Evolutionary conservation across 2,888 invertebrate species (phyloP), one percentile per base, ranked within the genome.

Genomic region (Himalopsyche japonica): DNA sequence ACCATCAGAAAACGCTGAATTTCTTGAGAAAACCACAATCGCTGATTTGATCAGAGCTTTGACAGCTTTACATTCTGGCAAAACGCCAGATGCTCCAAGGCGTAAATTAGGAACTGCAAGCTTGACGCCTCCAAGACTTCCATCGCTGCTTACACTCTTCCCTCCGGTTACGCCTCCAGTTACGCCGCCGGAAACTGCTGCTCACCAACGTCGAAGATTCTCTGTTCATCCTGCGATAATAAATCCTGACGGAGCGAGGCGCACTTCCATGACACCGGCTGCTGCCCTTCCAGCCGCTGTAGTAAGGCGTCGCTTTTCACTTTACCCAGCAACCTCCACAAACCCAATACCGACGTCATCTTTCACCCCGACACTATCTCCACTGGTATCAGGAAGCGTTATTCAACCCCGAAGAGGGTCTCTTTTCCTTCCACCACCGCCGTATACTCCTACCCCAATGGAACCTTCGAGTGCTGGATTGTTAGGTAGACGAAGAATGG

Each of bases 11-110:
- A 93, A 93, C 88, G 92, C 93, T 7, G 93, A 93, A 88, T 93
- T 96, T 15, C 91, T 97, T 82, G 97, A 97, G 89, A 95, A 96
- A 88, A 97, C 97, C 0, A 96, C 96, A 30, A 93, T 97, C 18
- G 97, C 96, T 0, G 97, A 97, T 90, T 93, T 97, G 82, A 93
- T 97, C 34, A 92, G 96, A 83, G 96, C 96, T 0, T 90, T 97
- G 79, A 95, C 96, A 78, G 93, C 94, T n/a, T 91, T 97, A 37
- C 94, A 94, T 87, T 90, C 92, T 0, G 90, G 91, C 79, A 92
- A 92, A 0, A 91, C 89, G 37, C 37, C 82, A 76, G 84, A 88
- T 7, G 88, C 87, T 27, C 91, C 91, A 0, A 91, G 92, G 84
- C 90, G 93, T 18, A 94, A 94, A 89, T 87, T 92, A 86, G 94